Evolutionary conservation across 1,140 invertebrate genomes (phyloP), one percentile per base, ranked within the genome.

Genomic region (Cherax quadricarinatus): DNA sequence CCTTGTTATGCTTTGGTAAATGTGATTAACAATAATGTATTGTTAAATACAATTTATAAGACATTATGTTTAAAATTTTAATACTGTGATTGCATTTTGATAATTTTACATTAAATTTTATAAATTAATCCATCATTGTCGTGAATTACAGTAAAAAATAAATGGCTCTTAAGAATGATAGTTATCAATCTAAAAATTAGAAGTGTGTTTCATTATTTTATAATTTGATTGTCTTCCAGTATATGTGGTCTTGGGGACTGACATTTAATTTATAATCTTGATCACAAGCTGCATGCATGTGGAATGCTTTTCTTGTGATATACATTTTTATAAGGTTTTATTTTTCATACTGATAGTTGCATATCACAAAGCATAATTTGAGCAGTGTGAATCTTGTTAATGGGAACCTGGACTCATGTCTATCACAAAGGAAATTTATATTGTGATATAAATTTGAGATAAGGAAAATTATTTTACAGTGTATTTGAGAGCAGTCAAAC

Each of bases 171-270:
- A 16, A 66, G 18, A 21, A 18, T 66, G 5, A 66, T 18, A 66
- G 62, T 18, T 18, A 18, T 66, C 21, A 21, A 18, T 18, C 62
- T 18, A 21, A 41, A 30, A 75, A 75, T 75, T 30, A 30, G 3
- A 30, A 30, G 21, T 30, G 30, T 30, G 9, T 6, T 75, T 30
- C 70, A 75, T 30, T 75, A n/a, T 75, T 30, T 75, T n/a, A 75
- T 75, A 75, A 75, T 24, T 75, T 75, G 6, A 30, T 6, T 75
- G 70, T 75, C 70, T 75, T 75, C 70, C 70, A 75, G 62, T 66
- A 21, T 66, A 75, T 30, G 12, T 75, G 70, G 70, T 75, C 70
- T 75, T 75, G 4, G 30, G n/a, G 70, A 75, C 24, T 75, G n/a
- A 75, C 70, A 75, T 30, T 75, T 30, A 24, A 75, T 75, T 75